Base-by-base conservation (phyloP, 2,888 invertebrate species). In the Diarsia brunnea region DNA sequence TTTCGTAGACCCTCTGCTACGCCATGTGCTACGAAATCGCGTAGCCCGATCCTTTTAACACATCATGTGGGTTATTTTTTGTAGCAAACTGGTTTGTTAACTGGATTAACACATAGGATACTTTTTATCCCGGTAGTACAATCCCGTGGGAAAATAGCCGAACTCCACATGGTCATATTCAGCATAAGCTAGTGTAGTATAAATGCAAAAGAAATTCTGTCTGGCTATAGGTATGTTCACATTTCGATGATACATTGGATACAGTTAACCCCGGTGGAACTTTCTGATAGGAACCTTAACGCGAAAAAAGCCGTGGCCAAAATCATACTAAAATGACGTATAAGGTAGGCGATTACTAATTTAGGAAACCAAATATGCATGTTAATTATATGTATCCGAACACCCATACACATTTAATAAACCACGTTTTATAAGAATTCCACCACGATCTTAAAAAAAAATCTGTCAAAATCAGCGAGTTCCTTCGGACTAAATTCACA, bases 1-100 rank as follows among this genome's bases (percentile, higher is more conserved):
- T n/a, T 47, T 75, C 82, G 79, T 76, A 76, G 77, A 69, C 0
- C 24, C 27, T 4, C 27, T 4, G 58, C 79, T 79, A 75, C 68
- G 64, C 38, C 19, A 63, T 19, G n/a, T n/a, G 66, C 78, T 78
- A 75, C 78, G 78, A 75, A 55, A 61, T 38, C 1, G 12, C 75
- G 75, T 73, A 81, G 75, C 31, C 43, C n/a, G 16, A 12, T 16
- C 1, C 31, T 43, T 1, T n/a, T 24, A 58, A 58, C 27, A 31
- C n/a, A 8, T 12, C 2, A 16, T 64, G 4, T 47, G 14, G 4
- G 21, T 45, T 21, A 61, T 27, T 16, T 38, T 38, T 38, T 4
- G 38, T 38, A 38, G 38, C 38, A 38, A n/a, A n/a, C n/a, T n/a
- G n/a, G n/a, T n/a, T n/a, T n/a, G n/a, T n/a, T n/a, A n/a, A n/a